A percentile compares a stretch with the other conserved stretches of the same genome.
These are phyloP conservation scores for Solenopsis fugax DNA, from an alignment of 1,140 invertebrate genomes.

Conservation along the genomic window DNA sequence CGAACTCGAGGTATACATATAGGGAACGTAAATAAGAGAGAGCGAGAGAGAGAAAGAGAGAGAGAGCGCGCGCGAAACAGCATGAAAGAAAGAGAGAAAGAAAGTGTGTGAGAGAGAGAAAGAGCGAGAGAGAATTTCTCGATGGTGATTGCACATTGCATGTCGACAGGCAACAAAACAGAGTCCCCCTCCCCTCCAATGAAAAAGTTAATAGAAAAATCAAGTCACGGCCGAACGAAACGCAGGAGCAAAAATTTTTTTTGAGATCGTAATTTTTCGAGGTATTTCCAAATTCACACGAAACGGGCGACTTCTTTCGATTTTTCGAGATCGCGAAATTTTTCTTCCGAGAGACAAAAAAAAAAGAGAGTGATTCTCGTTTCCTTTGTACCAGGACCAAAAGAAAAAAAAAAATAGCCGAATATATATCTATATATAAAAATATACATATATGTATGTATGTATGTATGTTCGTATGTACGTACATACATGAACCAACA, in stretches of 20 bases:
- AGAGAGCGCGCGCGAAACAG: slow-evolving; percentile 17
- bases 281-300: slow-evolving; percentile 16
- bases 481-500: slow-evolving; percentile 66
- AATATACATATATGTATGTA: slow-evolving; percentile 78
- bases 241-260: background rate
- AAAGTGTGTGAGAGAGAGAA: slow-evolving; percentile 60
- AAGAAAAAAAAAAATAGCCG: slow-evolving; percentile 66
- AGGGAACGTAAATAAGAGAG: slow-evolving; percentile 64
- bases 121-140: slow-evolving; percentile 70
- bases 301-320: slow-evolving; percentile 65
- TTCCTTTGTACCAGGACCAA: slow-evolving; percentile 71
- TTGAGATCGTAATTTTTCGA: slow-evolving; percentile 37
- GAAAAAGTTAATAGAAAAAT: slow-evolving; percentile 61
- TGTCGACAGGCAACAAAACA: slow-evolving; percentile 81
- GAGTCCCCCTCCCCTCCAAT: slow-evolving; percentile 80
- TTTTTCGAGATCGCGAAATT: slow-evolving; percentile 63
- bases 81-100: slow-evolving; percentile 45
- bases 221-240: slow-evolving; percentile 56
- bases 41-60: background rate
- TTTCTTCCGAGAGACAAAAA: slow-evolving; percentile 29
- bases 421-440: slow-evolving; percentile 77
- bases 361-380: slow-evolving; percentile 66
- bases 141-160: slow-evolving; percentile 86
- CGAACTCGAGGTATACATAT: slow-evolving; percentile 76
- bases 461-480: slow-evolving; percentile 60